phyloP scores from a whole-genome alignment of 2,113 vertebrate species.

The Benitochromis conjunctus region DNA sequence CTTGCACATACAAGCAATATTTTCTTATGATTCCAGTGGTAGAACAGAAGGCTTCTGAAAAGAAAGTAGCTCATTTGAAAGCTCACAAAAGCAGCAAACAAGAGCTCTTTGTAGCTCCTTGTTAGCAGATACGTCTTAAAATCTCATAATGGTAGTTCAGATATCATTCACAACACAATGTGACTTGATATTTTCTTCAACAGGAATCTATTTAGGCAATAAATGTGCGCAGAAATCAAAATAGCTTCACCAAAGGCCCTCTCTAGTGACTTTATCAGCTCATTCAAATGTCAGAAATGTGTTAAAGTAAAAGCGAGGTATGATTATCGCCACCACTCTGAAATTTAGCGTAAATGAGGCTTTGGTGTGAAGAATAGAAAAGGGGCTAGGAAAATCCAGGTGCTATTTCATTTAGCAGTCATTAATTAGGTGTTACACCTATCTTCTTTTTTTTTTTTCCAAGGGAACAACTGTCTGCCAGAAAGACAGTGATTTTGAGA shows the following conservation, averaged over 20 bases:
- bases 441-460: background rate
- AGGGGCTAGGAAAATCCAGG: background rate
- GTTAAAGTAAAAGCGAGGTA: background rate
- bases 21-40: background rate
- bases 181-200: background rate
- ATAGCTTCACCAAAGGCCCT: background rate
- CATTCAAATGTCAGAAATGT: slow-evolving; percentile 1
- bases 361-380: background rate
- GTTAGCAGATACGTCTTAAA: background rate
- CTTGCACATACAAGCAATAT: slow-evolving; percentile 29
- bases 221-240: background rate
- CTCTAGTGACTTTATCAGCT: slow-evolving; percentile 5
- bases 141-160: background rate
- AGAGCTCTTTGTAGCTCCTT: background rate
- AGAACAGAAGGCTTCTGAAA: background rate
- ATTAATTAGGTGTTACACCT: background rate
- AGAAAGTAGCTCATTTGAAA: background rate
- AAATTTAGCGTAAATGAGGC: slow-evolving; percentile 1
- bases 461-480: background rate
- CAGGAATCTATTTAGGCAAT: background rate
- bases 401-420: background rate
- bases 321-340: background rate
- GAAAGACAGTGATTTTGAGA: background rate
- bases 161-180: background rate
- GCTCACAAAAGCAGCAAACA: slow-evolving; percentile 5